A percentile compares a stretch with the other conserved stretches of the same genome.
Evolutionary conservation across 2,113 vertebrate genomes (phyloP).

Genomic region (Oenanthe melanoleuca): DNA sequence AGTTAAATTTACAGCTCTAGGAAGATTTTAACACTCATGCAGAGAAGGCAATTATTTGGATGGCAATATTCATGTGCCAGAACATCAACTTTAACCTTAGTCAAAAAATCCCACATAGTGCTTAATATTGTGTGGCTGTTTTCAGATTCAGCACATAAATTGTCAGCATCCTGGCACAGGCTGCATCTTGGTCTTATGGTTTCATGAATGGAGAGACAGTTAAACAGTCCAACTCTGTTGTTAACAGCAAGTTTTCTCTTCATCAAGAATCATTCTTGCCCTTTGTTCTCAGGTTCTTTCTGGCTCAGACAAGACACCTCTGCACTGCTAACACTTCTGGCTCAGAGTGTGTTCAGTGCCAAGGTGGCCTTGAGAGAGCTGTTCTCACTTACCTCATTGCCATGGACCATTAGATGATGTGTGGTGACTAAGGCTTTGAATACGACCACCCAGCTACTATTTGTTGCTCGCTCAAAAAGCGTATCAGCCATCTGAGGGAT

Average conservation of each 20-base stretch:
- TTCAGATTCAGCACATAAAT: neutral
- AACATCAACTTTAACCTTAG: neutral
- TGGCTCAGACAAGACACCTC: neutral
- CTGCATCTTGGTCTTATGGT: neutral
- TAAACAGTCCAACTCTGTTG: neutral
- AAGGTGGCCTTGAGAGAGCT: neutral
- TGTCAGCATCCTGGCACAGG: neutral
- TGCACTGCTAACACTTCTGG: neutral
- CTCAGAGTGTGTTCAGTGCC: neutral
- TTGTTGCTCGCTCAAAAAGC: slow-evolving; percentile 94
- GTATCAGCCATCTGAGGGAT: slow-evolving; percentile 98
- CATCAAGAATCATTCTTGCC: neutral
- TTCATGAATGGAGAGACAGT: neutral
- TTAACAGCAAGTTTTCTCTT: neutral
- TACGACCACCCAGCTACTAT: slow-evolving; percentile 98
- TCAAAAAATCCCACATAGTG: neutral
- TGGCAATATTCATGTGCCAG: neutral
- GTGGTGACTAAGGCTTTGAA: slow-evolving; percentile 98
- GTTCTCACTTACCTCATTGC: slow-evolving; percentile 87
- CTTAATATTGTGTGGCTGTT: neutral
- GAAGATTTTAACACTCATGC: neutral
- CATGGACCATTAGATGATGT: slow-evolving; percentile 98
- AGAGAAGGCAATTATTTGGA: neutral
- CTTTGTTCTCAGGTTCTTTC: neutral
- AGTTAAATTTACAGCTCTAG: neutral